Base-by-base conservation (phyloP, 2,113 vertebrate genomes). In the Clarias macrocephalus region DNA sequence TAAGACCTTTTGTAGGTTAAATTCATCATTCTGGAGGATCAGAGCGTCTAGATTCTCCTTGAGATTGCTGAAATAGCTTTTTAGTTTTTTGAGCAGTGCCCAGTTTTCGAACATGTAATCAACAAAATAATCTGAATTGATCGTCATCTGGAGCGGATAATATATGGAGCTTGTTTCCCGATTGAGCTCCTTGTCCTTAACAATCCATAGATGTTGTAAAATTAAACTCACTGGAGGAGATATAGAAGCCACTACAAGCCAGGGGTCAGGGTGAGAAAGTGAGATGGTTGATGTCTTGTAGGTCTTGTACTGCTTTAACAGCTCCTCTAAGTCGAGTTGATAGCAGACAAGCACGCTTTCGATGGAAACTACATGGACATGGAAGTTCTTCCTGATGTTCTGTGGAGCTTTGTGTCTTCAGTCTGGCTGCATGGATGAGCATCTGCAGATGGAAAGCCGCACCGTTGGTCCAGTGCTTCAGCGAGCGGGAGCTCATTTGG, bases 401-500 rank as follows among this genome's bases (percentile, higher is more conserved):
- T 12, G 15, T 21, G 19, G 7, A 12, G n/a, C 18, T 33, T 60
- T 28, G n/a, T 16, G 21, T 80, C 79, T 60, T 23, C 28, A 80
- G n/a, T 33, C 79, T 19, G 0, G 79, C 79, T 60, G 3, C 28
- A 60, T 60, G 56, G 57, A 80, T 21, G 56, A 80, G n/a, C 79
- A 80, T 80, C 8, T 80, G 79, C 28, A 80, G 56, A 33, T 80
- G 79, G 18, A 80, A 80, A 37, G 79, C 79, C 23, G 56, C 79
- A 6, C 79, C 79, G 8, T 60, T 80, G 16, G 16, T 60, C 56
- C 79, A 80, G 57, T 80, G 79, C 56, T 60, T 60, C 28, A 80
- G 10, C 54, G 79, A 23, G 3, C 79, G 18, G 54, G 79, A 80
- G 56, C 79, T 60, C 54, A 80, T 80, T 23, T 80, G 56, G 1